Evolutionary conservation across 2,888 invertebrate species (phyloP), one percentile per base, ranked within the genome.

Genomic region (Agonum fuliginosum): DNA sequence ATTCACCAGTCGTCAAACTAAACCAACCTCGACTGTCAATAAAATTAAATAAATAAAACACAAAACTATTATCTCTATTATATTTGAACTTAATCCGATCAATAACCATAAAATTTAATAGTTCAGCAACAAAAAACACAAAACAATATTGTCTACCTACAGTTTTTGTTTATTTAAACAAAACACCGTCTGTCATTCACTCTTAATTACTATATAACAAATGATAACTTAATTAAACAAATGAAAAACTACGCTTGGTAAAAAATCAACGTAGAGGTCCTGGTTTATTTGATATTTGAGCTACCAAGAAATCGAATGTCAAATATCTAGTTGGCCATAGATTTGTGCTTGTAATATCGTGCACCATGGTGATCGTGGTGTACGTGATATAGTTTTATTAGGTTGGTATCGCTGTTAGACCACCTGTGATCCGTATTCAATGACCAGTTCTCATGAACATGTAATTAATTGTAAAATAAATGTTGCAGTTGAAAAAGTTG

Each of bases 141-240:
- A 54, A 24, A 54, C n/a, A 24, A 10, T 17, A 10, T 20, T 6
- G n/a, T 48, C 54, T 54, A 54, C 37, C 37, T 37, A 37, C 37
- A 37, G 37, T 37, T 37, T 37, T 54, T 54, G 22, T 22, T 54
- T 54, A 54, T 37, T 54, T n/a, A 6, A 54, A 22, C 6, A 54
- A 24, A 22, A 24, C n/a, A 24, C 12, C 1, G 24, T 54, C 12
- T 24, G 24, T 54, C 54, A 54, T 12, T 54, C 54, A 22, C 22
- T 54, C 20, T 24, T 54, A 54, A 54, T 54, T 54, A 54, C 24
- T 54, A 12, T n/a, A n/a, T 0, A 12, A 54, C 10, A n/a, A 37
- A 22, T 54, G 54, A 54, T 54, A 24, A 5, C 54, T 54, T 24
- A 54, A 54, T 54, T 54, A 54, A 54, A 54, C 54, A 54, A 48